These are phyloP conservation scores for Phoeniculus purpureus DNA, from an alignment of 2,797 vertebrate genomes.

Conservation along the genomic window DNA sequence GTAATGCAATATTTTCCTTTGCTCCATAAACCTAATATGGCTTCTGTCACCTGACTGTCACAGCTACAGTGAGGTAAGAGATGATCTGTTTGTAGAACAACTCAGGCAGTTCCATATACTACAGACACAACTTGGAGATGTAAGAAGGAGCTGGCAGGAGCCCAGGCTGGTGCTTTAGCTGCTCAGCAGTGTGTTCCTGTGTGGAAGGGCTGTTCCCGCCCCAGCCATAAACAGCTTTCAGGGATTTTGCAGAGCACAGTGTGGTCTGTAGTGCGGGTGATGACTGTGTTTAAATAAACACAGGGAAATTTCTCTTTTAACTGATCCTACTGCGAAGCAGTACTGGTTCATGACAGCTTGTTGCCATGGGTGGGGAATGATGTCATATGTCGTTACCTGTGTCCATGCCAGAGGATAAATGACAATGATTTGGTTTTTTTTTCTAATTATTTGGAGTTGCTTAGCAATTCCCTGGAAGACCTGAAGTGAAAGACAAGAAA, in stretches of 20 bases:
- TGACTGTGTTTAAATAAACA: not conserved
- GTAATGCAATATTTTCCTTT: not conserved
- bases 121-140: not conserved
- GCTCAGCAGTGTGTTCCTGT: not conserved
- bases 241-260: not conserved
- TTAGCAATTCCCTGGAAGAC: slow-evolving; percentile 28
- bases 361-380: slow-evolving; percentile 34
- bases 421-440: not conserved
- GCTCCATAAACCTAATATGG: not conserved
- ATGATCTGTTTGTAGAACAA: not conserved
- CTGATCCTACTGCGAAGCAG: not conserved
- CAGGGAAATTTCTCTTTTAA: not conserved
- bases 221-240: not conserved
- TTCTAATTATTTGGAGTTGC: not conserved
- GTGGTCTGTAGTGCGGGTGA: not conserved
- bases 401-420: slow-evolving; percentile 27
- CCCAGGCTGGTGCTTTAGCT: not conserved
- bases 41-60: not conserved
- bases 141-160: not conserved
- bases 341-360: not conserved
- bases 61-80: not conserved
- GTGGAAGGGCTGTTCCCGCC: not conserved
- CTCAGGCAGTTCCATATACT: not conserved
- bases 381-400: slow-evolving; percentile 34
- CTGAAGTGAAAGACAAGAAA: not conserved